Conservation (phyloP, 1,140 invertebrate species). For the Bombus waltoni region DNA sequence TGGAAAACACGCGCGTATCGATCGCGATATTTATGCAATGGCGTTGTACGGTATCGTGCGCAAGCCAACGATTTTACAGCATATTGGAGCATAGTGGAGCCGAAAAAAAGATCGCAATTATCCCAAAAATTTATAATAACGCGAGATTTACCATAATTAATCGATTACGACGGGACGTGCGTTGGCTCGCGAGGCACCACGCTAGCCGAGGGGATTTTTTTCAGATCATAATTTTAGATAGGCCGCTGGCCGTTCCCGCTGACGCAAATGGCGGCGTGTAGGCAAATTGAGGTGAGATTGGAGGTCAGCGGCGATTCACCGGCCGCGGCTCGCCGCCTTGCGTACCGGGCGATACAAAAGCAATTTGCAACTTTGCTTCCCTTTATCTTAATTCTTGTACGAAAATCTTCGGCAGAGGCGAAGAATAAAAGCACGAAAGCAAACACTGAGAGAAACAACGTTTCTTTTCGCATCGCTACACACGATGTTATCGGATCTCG, state of each 20-base stretch:
- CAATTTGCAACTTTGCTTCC: slow-evolving; percentile 50
- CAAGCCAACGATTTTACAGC: too few species aligned
- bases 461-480: background rate
- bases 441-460: background rate
- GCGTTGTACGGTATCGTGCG: too few species aligned
- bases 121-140: slow-evolving; percentile 71
- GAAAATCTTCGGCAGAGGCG: background rate
- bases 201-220: slow-evolving; percentile 71
- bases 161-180: slow-evolving; percentile 67
- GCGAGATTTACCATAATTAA: slow-evolving; percentile 73
- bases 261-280: slow-evolving; percentile 80
- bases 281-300: slow-evolving; percentile 83
- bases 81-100: too few species aligned
- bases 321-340: slow-evolving; percentile 59
- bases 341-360: slow-evolving; percentile 65
- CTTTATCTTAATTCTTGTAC: background rate
- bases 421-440: background rate
- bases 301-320: slow-evolving; percentile 77
- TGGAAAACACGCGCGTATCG: background rate
- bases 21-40: background rate
- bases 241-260: slow-evolving; percentile 70
- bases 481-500: background rate
- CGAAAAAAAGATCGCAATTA: slow-evolving; percentile 54
- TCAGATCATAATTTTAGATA: slow-evolving; percentile 84
- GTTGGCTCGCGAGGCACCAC: slow-evolving; percentile 46